Evolutionary conservation across 2,797 vertebrate species (phyloP), one percentile per base, ranked within the genome.

Genomic region (Pseudocheirus occidentalis): DNA sequence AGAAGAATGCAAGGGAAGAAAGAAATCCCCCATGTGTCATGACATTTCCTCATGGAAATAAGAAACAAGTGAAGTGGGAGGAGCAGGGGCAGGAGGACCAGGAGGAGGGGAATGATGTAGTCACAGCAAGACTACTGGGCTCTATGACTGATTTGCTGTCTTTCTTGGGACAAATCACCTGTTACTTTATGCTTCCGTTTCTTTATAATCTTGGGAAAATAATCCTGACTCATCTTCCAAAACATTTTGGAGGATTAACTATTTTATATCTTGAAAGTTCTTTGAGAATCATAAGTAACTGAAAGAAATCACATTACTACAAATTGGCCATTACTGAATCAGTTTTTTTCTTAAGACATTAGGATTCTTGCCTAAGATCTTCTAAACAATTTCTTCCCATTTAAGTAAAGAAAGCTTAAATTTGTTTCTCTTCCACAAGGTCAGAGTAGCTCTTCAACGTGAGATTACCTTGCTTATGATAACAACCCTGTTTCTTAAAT

Each of bases 1-100:
- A 98, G 96, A 98, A 98, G 95, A 98, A 98, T 98, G 98, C 96
- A 95, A 90, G 40, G 95, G 96, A 91, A 97, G 95, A 97, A 98
- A 98, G 97, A 98, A 98, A 97, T 97, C 94, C 97, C 97, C 97
- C 96, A 89, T 95, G 93, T 54, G 52, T 97, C 97, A 97, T 96
- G 95, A 95, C 91, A 87, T 97, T 97, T 98, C 97, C 87, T 87
- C 93, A 55, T 92, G 90, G 92, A 95, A 54, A 95, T 93, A 91
- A 95, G 96, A 97, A 97, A 97, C 95, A 95, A 98, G 97, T 96
- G 97, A 96, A 94, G 94, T 91, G 53, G 93, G 66, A 57, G 62
- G 40, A 81, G 66, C 66, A 40, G n/a, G 2, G 21, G 16, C 7
- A 40, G 46, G 93, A 28, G 90, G 40, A 58, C 4, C 59, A 58